Conservation (phyloP, 2,113 vertebrate species). For the Agapornis roseicollis region DNA sequence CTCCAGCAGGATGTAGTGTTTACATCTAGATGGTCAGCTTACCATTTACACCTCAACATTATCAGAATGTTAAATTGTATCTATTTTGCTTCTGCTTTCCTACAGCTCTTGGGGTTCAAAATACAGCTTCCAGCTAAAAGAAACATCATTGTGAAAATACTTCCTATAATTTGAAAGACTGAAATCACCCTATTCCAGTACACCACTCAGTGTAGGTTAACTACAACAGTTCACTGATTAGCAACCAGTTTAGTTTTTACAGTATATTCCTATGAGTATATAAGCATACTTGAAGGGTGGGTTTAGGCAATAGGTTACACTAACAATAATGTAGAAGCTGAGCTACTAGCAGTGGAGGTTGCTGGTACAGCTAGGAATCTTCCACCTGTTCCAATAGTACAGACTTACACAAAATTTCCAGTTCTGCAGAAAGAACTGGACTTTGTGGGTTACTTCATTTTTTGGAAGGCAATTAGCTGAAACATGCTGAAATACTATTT, state of each 20-base stretch:
- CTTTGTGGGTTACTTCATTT: neutral
- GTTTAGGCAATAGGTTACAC: neutral
- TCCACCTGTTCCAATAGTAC: neutral
- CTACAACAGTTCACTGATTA: slow-evolving; percentile 16
- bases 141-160: neutral
- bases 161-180: neutral
- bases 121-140: neutral
- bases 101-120: neutral
- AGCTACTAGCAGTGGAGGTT: neutral
- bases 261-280: neutral
- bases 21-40: neutral
- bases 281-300: neutral
- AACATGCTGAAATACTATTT: neutral
- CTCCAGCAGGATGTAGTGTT: neutral
- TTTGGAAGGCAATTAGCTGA: neutral
- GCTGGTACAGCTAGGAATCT: neutral
- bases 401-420: neutral
- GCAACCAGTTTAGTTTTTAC: slow-evolving; percentile 11
- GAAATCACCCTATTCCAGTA: neutral
- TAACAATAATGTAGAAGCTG: neutral
- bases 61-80: neutral
- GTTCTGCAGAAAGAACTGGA: neutral
- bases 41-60: neutral
- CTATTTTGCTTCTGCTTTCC: neutral
- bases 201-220: neutral